These are phyloP conservation scores for Torymus tubicola DNA, from an alignment of 2,888 invertebrate species.

Conservation along the genomic window DNA sequence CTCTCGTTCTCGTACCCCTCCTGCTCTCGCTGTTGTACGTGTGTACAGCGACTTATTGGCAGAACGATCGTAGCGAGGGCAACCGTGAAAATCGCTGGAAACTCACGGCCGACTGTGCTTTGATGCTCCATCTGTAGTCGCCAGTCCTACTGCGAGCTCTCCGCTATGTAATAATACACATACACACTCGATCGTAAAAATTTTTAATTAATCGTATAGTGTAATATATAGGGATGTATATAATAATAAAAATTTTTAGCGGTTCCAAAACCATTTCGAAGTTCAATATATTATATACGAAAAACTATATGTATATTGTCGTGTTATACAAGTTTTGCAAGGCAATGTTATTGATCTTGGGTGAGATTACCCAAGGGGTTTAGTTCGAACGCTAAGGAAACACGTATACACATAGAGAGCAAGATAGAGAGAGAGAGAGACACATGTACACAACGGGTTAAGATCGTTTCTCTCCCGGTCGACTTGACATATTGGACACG, in stretches of 20 bases:
- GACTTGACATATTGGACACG: constrained; percentile 65
- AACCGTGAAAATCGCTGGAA: constrained; percentile 36
- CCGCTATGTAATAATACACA: too few species aligned
- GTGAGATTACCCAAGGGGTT: too few species aligned
- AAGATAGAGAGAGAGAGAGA: background rate
- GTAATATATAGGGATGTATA: too few species aligned
- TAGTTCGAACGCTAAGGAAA: constrained; percentile 2
- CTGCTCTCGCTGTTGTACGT: background rate
- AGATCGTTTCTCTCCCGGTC: constrained; percentile 41
- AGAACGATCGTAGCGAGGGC: constrained; percentile 40
- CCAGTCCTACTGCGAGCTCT: too few species aligned
- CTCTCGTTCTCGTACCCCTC: constrained; percentile 4
- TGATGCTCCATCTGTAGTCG: constrained; percentile 17
- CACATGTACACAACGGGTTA: constrained; percentile 16
- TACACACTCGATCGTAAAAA: too few species aligned
- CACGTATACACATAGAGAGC: background rate
- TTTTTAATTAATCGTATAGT: too few species aligned
- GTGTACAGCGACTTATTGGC: constrained; percentile 42
- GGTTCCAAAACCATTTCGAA: too few species aligned
- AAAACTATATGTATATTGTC: too few species aligned
- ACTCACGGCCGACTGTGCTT: constrained; percentile 3
- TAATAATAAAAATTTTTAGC: too few species aligned
- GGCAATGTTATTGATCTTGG: too few species aligned
- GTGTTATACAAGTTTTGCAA: too few species aligned
- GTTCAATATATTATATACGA: too few species aligned